A percentile compares a stretch with the other conserved stretches of the same genome.
Conservation (phyloP, 2,888 invertebrate genomes). For the Tolmerus cingulatus region DNA sequence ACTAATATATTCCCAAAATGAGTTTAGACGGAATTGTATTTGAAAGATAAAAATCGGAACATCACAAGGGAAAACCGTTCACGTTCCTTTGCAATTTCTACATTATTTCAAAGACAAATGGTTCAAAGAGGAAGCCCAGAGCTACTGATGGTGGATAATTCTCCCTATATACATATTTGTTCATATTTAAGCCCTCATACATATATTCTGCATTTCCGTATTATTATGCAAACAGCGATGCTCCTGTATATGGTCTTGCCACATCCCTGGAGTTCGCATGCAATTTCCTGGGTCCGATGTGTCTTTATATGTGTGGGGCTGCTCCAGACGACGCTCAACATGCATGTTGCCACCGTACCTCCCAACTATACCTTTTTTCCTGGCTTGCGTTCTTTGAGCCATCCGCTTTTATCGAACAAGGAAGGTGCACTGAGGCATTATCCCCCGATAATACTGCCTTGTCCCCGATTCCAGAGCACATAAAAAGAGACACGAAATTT, state of each 20-base stretch:
- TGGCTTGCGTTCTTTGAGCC: background rate
- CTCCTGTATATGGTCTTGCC: background rate
- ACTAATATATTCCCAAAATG: background rate
- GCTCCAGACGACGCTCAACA: background rate
- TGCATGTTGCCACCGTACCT: background rate
- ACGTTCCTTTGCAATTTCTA: background rate
- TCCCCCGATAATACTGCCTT: background rate
- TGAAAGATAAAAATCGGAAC: background rate
- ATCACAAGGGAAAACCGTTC: background rate
- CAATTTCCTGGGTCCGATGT: background rate
- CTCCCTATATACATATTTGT: background rate
- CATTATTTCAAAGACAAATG: background rate
- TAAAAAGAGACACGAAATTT: constrained; percentile 1
- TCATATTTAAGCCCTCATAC: background rate
- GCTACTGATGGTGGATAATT: background rate
- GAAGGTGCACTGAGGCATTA: constrained; percentile 4
- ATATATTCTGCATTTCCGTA: background rate
- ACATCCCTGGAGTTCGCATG: background rate
- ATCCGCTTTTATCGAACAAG: background rate
- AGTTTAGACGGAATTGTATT: background rate
- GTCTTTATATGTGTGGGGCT: background rate
- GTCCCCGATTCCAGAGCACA: background rate
- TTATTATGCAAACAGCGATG: background rate
- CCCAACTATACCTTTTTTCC: background rate
- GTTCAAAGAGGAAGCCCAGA: background rate